These are phyloP conservation scores for Embidobia sp. DNA, from an alignment of 2,888 invertebrate species.

Conservation along the genomic window DNA sequence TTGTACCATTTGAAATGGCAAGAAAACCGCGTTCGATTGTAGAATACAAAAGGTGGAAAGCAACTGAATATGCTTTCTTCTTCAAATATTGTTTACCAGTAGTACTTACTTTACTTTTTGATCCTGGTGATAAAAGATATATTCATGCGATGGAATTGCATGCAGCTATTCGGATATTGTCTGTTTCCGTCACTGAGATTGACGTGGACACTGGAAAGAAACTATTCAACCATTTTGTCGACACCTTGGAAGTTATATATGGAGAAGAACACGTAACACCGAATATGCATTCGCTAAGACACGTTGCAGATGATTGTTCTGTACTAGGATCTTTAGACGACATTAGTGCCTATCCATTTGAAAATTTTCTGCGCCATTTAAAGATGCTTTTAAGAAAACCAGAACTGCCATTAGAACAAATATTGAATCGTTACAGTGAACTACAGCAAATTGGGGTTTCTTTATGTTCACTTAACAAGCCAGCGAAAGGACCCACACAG, in stretches of 20 bases:
- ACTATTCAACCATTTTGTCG: conserved; percentile 14
- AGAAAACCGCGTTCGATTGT: conserved; percentile 20
- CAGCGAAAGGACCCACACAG: conserved; percentile 4
- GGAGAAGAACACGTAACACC: conserved; percentile 21
- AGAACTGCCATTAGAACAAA: conserved; percentile 28
- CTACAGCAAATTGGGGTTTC: conserved; percentile 11
- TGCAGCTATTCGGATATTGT: conserved; percentile 22
- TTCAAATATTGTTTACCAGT: conserved; percentile 33
- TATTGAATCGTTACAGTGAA: conserved; percentile 12
- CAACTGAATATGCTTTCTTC: conserved; percentile 27
- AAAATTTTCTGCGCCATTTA: conserved; percentile 29
- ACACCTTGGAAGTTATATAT: not conserved
- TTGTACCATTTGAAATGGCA: conserved; percentile 19
- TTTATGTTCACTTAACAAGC: not conserved
- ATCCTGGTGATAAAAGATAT: not conserved
- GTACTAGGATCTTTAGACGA: not conserved
- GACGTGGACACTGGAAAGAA: not conserved
- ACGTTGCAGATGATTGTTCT: conserved; percentile 14
- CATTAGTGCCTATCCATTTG: conserved; percentile 32
- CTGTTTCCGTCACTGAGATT: not conserved
- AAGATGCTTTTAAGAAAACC: conserved; percentile 28
- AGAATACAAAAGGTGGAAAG: conserved; percentile 19
- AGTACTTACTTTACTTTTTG: not conserved
- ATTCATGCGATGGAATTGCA: conserved; percentile 9
- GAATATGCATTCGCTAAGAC: conserved; percentile 22